These are phyloP conservation scores for Ascidia mentula DNA, from an alignment of 23 tunicate genomes.

Conservation along the genomic window DNA sequence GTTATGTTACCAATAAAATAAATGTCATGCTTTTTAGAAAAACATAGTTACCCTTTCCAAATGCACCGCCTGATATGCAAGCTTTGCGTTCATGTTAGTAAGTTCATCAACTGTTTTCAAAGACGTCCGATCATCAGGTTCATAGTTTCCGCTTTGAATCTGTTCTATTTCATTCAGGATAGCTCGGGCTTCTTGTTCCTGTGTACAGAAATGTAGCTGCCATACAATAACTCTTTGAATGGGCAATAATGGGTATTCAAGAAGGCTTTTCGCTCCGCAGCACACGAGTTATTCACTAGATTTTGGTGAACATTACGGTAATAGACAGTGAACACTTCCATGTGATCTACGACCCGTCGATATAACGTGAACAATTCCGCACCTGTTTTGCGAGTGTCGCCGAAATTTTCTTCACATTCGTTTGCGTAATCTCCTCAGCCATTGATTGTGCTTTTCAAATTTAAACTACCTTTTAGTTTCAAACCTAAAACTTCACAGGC, in stretches of 20 bases:
- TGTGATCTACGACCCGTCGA: neutral
- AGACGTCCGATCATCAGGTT: conserved; percentile 21
- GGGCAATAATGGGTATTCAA: too few relatives aligned
- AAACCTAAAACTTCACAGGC: neutral
- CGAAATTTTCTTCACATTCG: neutral
- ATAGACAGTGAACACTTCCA: neutral
- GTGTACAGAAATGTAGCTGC: neutral
- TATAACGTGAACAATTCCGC: neutral
- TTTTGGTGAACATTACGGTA: neutral
- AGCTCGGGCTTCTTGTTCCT: conserved; percentile 53
- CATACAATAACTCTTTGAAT: too few relatives aligned
- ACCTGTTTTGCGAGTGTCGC: neutral
- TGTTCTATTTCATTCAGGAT: conserved; percentile 19
- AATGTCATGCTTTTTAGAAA: too few relatives aligned
- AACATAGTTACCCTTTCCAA: conserved; percentile 46
- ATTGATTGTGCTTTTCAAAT: neutral
- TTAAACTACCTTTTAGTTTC: neutral
- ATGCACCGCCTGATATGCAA: conserved; percentile 60
- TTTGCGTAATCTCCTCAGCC: neutral
- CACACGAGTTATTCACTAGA: too few relatives aligned
- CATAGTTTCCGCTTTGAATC: conserved; percentile 42
- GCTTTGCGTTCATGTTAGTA: conserved; percentile 37
- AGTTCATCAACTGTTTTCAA: conserved; percentile 30
- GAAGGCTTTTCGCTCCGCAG: too few relatives aligned
- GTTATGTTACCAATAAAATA: too few relatives aligned